Evolutionary conservation across 2,888 invertebrate species (phyloP).

Genomic region (Camponotus fellah): DNA sequence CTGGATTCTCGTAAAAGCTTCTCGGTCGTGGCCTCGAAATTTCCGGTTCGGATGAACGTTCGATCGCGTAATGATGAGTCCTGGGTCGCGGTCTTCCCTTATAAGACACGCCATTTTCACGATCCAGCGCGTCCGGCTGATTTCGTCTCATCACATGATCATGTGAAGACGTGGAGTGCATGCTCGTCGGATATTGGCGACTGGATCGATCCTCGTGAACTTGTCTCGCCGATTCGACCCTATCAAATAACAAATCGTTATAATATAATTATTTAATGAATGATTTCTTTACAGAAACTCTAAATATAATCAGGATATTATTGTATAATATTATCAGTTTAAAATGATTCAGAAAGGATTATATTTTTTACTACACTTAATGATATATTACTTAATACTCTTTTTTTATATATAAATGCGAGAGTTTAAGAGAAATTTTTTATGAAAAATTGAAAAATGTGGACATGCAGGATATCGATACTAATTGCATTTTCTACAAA

Average conservation of each 20-base stretch:
- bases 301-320: background rate
- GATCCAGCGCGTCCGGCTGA: constrained; percentile 79
- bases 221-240: constrained; percentile 78
- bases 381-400: no score
- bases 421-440: background rate
- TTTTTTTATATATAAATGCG: background rate
- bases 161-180: constrained; percentile 72
- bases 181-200: constrained; percentile 74
- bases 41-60: constrained; percentile 79
- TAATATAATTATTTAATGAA: constrained; percentile 5
- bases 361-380: background rate
- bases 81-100: constrained; percentile 79
- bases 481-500: constrained; percentile 10
- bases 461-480: background rate
- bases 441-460: background rate
- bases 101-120: constrained; percentile 80
- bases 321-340: background rate
- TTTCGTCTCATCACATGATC: constrained; percentile 78
- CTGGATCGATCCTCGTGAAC: constrained; percentile 77
- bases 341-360: background rate
- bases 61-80: constrained; percentile 81
- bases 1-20: constrained; percentile 84
- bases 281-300: background rate
- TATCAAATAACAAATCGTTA: constrained; percentile 54
- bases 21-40: constrained; percentile 81